These are phyloP conservation scores for Heliocidaris tuberculata DNA, from an alignment of 35 echinoderm and acorn worm species.

Conservation along the genomic window DNA sequence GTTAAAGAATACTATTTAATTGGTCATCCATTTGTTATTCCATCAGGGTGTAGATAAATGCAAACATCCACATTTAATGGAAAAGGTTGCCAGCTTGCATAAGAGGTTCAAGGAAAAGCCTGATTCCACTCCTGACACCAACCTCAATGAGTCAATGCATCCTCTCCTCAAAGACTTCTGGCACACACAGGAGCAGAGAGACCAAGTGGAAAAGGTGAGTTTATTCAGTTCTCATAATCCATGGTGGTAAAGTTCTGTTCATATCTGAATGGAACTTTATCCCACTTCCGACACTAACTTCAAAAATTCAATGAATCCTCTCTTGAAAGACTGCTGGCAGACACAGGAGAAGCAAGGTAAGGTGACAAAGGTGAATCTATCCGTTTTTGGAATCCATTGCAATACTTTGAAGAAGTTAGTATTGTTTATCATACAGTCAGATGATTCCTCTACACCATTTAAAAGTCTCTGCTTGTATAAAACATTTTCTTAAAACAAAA, in stretches of 20 bases:
- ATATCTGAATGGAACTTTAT: not conserved
- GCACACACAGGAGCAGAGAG: conserved; percentile 7
- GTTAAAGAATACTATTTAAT: too few relatives aligned
- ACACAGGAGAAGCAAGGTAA: not conserved
- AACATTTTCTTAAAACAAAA: too few relatives aligned
- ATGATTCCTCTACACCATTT: too few relatives aligned
- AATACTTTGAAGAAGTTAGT: too few relatives aligned
- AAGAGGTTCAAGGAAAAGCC: not conserved
- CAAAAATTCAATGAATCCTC: not conserved
- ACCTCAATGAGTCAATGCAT: conserved; percentile 31
- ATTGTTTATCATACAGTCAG: not conserved
- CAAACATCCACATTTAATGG: not conserved
- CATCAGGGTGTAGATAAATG: not conserved
- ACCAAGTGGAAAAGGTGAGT: not conserved
- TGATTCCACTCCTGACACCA: conserved; percentile 30
- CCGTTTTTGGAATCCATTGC: too few relatives aligned
- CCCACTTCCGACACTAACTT: not conserved
- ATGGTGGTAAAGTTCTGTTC: not conserved
- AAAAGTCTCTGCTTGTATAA: too few relatives aligned
- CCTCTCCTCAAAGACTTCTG: conserved; percentile 26
- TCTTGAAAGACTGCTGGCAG: not conserved
- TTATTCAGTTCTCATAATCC: not conserved
- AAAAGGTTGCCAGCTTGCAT: conserved; percentile 5
- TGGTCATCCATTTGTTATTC: not conserved
- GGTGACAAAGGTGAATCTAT: not conserved